Percentiles rank a stretch among this genome's conserved stretches.
These are phyloP conservation scores for Dasysyrphus tricinctus DNA, from an alignment of 2,888 invertebrate genomes.

Conservation along the genomic window DNA sequence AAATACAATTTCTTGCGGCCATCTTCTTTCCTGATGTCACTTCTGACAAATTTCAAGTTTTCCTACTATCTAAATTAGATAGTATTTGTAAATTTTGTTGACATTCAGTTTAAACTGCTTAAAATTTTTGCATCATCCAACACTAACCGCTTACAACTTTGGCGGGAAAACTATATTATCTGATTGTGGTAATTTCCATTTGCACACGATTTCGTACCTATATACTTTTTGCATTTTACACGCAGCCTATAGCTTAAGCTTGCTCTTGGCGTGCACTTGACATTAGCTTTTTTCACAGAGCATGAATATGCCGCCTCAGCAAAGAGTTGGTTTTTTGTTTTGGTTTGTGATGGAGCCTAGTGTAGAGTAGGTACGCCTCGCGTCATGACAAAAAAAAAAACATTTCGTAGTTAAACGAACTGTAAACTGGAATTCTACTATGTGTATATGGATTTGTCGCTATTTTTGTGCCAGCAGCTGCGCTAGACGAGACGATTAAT, in stretches of 20 bases:
- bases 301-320: constrained; percentile 36
- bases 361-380: neutral
- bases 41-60: constrained; percentile 3
- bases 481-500: constrained; percentile 64
- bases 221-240: constrained; percentile 68
- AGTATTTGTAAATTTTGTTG: neutral
- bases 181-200: constrained; percentile 69
- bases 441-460: constrained; percentile 11
- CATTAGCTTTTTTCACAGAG: constrained; percentile 69
- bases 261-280: constrained; percentile 72
- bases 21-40: constrained; percentile 19
- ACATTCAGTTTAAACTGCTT: constrained; percentile 1
- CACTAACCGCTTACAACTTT: constrained; percentile 3
- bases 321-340: constrained; percentile 7
- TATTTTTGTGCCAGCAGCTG: constrained; percentile 28
- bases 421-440: constrained; percentile 68
- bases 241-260: constrained; percentile 33
- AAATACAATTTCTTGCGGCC: constrained; percentile 44
- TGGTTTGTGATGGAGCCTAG: neutral
- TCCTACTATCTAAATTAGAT: neutral
- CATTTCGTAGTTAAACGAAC: constrained; percentile 72
- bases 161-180: constrained; percentile 66
- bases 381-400: constrained; percentile 52
- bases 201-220: constrained; percentile 65
- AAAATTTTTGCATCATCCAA: neutral